These are phyloP conservation scores for Myathropa florea DNA, from an alignment of 2,888 invertebrate genomes.

Conservation along the genomic window DNA sequence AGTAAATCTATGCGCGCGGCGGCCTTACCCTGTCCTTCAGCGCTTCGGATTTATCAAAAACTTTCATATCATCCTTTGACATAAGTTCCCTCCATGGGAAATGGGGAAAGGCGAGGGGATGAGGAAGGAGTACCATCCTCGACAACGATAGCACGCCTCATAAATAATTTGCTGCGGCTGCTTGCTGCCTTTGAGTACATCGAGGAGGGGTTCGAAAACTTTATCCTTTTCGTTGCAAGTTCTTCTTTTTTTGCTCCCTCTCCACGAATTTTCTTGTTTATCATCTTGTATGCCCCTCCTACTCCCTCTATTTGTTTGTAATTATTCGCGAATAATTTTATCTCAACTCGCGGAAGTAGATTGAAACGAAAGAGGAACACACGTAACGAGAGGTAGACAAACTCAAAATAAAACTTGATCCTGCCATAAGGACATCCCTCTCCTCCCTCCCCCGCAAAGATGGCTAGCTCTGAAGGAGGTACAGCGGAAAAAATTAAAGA, in stretches of 20 bases:
- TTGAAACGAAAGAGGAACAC: not conserved
- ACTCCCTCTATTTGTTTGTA: conserved; percentile 16
- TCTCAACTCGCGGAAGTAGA: not conserved
- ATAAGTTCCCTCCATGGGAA: conserved; percentile 23
- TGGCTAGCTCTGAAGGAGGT: not conserved
- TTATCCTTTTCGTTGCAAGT: conserved; percentile 38
- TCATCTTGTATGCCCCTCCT: not conserved
- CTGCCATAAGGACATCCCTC: not conserved
- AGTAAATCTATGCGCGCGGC: not conserved
- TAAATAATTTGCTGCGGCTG: not conserved
- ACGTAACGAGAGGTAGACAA: conserved; percentile 1
- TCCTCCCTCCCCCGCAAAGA: too few relatives aligned
- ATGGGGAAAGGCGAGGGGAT: not conserved
- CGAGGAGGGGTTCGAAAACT: not conserved
- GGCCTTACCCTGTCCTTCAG: not conserved
- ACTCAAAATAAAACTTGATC: conserved; percentile 11
- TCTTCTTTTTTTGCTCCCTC: not conserved
- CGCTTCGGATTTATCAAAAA: conserved; percentile 49
- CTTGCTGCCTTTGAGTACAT: not conserved
- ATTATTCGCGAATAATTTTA: conserved; percentile 48
- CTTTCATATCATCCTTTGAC: conserved; percentile 64
- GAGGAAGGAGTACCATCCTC: not conserved
- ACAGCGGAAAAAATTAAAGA: not conserved
- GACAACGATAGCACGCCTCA: not conserved
- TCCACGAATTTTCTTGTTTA: not conserved